phyloP scores from a whole-genome alignment of 2,113 vertebrate species.

The Butorides virescens region DNA sequence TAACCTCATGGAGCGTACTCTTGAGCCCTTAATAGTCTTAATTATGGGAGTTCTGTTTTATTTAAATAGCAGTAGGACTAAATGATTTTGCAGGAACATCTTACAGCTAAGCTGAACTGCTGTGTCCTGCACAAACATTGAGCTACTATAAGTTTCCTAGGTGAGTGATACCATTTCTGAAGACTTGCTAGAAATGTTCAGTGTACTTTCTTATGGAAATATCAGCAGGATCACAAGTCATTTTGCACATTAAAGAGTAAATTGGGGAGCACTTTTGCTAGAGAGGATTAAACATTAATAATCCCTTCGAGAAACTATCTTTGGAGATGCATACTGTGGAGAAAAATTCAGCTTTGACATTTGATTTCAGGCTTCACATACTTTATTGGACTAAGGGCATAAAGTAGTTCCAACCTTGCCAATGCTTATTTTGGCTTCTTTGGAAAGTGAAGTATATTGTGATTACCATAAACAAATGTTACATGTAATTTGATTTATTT shows the following conservation, averaged over 20 bases:
- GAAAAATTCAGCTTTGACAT: slow-evolving; percentile 20
- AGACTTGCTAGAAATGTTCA: not conserved
- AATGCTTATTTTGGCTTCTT: not conserved
- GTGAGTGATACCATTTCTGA: not conserved
- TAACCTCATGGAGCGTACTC: not conserved
- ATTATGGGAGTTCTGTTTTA: not conserved
- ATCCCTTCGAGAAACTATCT: not conserved
- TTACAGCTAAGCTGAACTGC: not conserved
- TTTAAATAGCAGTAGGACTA: not conserved
- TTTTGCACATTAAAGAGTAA: slow-evolving; percentile 13
- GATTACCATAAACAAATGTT: slow-evolving; percentile 43
- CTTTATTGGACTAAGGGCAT: not conserved
- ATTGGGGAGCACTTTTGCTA: not conserved
- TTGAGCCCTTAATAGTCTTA: not conserved
- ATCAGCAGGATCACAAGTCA: not conserved
- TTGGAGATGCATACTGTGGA: not conserved
- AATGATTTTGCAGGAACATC: not conserved
- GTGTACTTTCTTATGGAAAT: not conserved
- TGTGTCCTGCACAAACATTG: not conserved
- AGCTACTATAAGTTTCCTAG: not conserved
- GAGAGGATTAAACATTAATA: slow-evolving; percentile 7
- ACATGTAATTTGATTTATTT: slow-evolving; percentile 5
- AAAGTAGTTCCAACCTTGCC: not conserved
- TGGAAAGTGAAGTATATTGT: not conserved
- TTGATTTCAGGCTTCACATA: slow-evolving; percentile 14